Evolutionary conservation across 2,888 invertebrate genomes (phyloP).

Genomic region (Leucania comma): DNA sequence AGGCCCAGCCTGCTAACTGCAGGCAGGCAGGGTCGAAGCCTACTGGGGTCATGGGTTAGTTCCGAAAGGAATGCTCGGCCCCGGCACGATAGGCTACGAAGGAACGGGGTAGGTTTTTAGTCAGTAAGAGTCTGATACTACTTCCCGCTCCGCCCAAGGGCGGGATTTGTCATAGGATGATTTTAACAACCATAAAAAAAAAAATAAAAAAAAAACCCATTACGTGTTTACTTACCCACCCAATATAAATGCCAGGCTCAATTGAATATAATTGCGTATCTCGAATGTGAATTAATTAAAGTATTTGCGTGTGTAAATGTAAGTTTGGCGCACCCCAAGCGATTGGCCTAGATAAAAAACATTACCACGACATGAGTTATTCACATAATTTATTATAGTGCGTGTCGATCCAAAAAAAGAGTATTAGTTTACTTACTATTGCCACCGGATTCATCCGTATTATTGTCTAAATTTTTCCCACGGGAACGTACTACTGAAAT

Average conservation of each 20-base stretch:
- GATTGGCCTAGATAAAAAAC: conserved; percentile 16
- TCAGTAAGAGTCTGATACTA: too few species aligned
- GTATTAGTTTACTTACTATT: background rate
- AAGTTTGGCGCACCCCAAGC: conserved; percentile 23
- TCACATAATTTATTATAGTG: background rate
- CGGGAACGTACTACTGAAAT: background rate
- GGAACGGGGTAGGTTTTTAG: too few species aligned
- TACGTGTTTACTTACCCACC: background rate
- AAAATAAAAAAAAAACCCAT: background rate
- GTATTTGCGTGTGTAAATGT: background rate
- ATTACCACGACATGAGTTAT: conserved; percentile 10
- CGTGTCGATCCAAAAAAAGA: background rate
- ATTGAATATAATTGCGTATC: background rate
- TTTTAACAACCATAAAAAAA: too few species aligned
- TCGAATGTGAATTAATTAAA: background rate
- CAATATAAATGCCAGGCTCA: background rate
- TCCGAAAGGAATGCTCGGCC: too few species aligned
- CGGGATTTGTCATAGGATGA: too few species aligned
- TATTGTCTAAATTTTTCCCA: background rate
- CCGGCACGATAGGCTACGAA: too few species aligned
- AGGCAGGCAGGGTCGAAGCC: too few species aligned
- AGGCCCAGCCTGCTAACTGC: too few species aligned
- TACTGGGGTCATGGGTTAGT: too few species aligned
- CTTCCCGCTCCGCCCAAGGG: too few species aligned
- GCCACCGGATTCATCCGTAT: background rate